A percentile compares a stretch with the other conserved stretches of the same genome.
These are phyloP conservation scores for Deilephila porcellus DNA, from an alignment of 2,888 invertebrate genomes.

Conservation along the genomic window DNA sequence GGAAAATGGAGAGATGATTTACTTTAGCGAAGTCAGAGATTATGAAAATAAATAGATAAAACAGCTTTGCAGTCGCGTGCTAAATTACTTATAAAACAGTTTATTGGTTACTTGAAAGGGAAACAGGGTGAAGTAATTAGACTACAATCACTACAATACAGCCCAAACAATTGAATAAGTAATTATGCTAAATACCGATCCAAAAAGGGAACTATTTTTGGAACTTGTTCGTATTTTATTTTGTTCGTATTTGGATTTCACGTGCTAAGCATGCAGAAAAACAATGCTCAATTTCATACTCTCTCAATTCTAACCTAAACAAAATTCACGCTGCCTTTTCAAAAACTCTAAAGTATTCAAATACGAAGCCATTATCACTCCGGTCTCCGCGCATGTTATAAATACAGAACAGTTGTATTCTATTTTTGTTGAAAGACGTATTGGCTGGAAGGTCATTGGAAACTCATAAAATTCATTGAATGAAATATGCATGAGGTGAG, in stretches of 20 bases:
- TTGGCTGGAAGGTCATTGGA: not conserved
- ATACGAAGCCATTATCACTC: not conserved
- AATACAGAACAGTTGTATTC: constrained; percentile 12
- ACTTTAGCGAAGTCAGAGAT: not conserved
- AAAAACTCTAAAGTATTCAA: not conserved
- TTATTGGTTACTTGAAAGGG: too few species aligned
- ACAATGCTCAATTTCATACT: too few species aligned
- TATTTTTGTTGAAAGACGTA: constrained; percentile 8
- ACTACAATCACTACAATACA: too few species aligned
- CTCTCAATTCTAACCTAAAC: not conserved
- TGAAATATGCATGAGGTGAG: constrained; percentile 18
- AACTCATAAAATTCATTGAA: not conserved
- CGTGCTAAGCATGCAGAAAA: too few species aligned
- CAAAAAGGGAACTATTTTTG: too few species aligned
- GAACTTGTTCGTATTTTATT: too few species aligned
- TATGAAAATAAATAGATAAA: not conserved
- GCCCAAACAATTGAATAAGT: too few species aligned
- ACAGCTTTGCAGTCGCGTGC: too few species aligned
- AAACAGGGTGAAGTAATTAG: too few species aligned
- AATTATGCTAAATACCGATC: too few species aligned
- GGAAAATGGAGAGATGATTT: not conserved
- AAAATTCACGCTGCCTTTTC: not conserved
- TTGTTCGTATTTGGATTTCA: too few species aligned
- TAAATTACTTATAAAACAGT: too few species aligned
- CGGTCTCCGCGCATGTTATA: constrained; percentile 1